These are phyloP conservation scores for Bostrychus sinensis DNA, from an alignment of 2,113 vertebrate genomes.

Conservation along the genomic window DNA sequence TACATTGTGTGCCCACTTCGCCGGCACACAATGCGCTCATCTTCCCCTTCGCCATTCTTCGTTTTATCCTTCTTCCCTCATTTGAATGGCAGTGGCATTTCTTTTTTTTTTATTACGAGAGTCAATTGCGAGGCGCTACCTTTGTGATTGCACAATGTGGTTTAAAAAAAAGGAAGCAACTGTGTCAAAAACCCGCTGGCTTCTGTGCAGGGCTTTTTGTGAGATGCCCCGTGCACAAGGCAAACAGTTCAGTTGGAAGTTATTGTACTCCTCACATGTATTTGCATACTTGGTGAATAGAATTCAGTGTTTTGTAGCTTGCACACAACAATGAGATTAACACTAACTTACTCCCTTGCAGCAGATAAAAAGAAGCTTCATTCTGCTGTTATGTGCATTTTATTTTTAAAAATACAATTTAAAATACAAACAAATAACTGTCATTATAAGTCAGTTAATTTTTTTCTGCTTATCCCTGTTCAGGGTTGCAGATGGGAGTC, in stretches of 20 bases:
- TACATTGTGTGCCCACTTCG: conserved; percentile 35
- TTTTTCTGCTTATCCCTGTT: too few species aligned
- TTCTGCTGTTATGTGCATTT: too few species aligned
- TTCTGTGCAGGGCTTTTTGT: conserved; percentile 23
- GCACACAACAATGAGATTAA: too few species aligned
- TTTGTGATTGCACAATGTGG: conserved; percentile 47
- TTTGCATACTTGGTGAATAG: not conserved
- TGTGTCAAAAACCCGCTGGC: conserved; percentile 18
- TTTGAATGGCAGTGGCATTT: conserved; percentile 14
- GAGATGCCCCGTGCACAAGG: not conserved
- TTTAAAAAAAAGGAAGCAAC: conserved; percentile 28
- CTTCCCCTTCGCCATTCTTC: conserved; percentile 14
- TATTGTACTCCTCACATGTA: not conserved
- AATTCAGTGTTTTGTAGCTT: not conserved
- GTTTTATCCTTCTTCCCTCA: conserved; percentile 5
- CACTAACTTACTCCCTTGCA: too few species aligned
- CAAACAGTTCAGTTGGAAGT: not conserved
- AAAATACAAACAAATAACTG: too few species aligned
- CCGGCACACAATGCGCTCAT: conserved; percentile 22
- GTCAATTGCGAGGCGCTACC: conserved; percentile 33
- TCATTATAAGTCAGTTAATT: too few species aligned
- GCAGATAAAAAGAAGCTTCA: too few species aligned
- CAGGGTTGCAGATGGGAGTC: too few species aligned
- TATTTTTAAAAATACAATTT: too few species aligned
- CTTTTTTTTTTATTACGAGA: conserved; percentile 16